Base-by-base conservation (phyloP, 2,113 vertebrate genomes). In the Phyllostomus discolor region DNA sequence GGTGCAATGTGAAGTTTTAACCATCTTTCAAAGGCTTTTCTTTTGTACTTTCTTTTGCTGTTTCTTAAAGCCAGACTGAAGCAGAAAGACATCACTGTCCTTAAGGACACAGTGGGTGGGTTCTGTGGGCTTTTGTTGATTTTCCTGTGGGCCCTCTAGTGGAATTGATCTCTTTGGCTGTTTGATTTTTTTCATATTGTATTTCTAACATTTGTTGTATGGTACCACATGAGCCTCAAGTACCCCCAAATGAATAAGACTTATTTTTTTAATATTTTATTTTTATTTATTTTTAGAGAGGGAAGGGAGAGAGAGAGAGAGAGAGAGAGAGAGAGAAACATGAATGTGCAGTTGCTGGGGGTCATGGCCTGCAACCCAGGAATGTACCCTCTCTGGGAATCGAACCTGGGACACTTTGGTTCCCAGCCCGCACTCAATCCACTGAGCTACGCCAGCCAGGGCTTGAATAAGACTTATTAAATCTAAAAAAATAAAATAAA, bases 131-230 rank as follows among this genome's bases (percentile, higher is more conserved):
- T 48, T 48, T 48, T 48, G 48, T 48, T 54, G 92, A 94, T 59
- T 94, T 96, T 97, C 82, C 94, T 54, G 90, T 97, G 94, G 92
- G 94, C 93, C 96, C 96, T 97, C 91, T 93, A 73, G 95, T 98
- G 97, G 95, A 97, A 97, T 95, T 96, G 83, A 88, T 97, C 87
- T 98, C 95, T 97, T 93, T 96, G 94, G 96, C 94, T 97, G 97
- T 97, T 98, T 73, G 80, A n/a, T 80, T 97, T 96, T 97, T 97
- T 98, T 97, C 91, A 91, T 96, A 97, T 50, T 98, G 97, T 98
- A 97, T 98, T 97, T 98, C 96, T 96, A 83, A 98, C 94, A 95
- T 93, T 96, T 96, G 97, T 96, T 98, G 97, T 98, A 97, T 12
- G 95, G 94, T 97, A 94, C 97, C 96, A 78, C 93, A 93, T 96